These are phyloP conservation scores for Enteromius trimaculatus DNA, from an alignment of 2,797 vertebrate species.

Conservation along the genomic window DNA sequence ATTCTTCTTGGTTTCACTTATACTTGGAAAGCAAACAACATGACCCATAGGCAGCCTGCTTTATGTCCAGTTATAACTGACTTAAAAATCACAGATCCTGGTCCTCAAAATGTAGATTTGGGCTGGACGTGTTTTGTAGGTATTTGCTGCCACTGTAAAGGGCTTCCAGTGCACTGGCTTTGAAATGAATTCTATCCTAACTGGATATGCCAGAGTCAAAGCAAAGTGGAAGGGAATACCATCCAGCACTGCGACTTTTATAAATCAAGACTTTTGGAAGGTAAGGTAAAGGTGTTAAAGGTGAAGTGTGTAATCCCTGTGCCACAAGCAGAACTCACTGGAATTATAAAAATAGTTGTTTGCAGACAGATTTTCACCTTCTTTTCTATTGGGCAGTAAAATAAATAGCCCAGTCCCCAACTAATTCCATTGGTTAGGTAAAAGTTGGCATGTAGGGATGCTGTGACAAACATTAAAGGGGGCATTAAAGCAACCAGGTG, in stretches of 20 bases:
- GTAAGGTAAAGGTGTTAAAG: slow-evolving; percentile 56
- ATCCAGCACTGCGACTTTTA: slow-evolving; percentile 67
- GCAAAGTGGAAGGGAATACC: slow-evolving; percentile 72
- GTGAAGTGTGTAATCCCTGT: neutral
- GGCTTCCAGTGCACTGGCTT: slow-evolving; percentile 80
- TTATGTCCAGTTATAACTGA: neutral
- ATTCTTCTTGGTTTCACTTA: neutral
- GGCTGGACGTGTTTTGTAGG: slow-evolving; percentile 62
- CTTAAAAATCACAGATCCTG: neutral
- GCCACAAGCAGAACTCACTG: neutral
- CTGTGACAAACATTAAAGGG: neutral
- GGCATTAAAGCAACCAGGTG: neutral
- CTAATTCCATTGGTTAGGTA: neutral
- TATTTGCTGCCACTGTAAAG: slow-evolving; percentile 74
- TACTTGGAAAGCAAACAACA: neutral
- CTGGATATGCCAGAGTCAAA: slow-evolving; percentile 71
- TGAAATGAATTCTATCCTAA: slow-evolving; percentile 80
- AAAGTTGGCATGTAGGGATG: neutral
- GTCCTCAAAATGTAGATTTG: slow-evolving; percentile 22
- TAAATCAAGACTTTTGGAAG: slow-evolving; percentile 80
- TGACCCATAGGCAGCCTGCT: neutral
- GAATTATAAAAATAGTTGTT: neutral
- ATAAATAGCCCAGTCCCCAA: neutral
- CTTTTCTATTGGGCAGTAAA: neutral
- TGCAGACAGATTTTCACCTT: neutral